Percentiles rank a stretch among this genome's conserved stretches.
These are phyloP conservation scores for Yasuhikotakia modesta DNA, from an alignment of 2,797 vertebrate genomes.

Conservation along the genomic window DNA sequence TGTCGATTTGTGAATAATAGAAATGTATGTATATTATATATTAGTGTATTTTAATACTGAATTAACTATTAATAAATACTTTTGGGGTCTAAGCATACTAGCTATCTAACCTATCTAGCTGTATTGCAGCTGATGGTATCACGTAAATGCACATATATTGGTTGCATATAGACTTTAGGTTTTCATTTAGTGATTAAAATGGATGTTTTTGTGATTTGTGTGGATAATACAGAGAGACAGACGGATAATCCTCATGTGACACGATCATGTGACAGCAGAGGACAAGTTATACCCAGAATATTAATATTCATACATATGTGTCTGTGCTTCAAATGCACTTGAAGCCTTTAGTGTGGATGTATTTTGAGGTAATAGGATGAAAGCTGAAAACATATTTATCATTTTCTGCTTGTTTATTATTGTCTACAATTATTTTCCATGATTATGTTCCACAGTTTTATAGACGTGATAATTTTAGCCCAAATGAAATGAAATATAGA, in stretches of 20 bases:
- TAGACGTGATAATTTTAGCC: too few species aligned
- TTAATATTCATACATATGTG: neutral
- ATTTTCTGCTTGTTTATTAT: neutral
- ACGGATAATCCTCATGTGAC: constrained; percentile 69
- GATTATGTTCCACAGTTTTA: too few species aligned
- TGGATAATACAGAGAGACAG: constrained; percentile 54
- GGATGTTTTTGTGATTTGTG: neutral
- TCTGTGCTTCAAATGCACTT: neutral
- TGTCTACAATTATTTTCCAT: too few species aligned
- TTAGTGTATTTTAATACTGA: too few species aligned
- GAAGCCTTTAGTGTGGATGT: too few species aligned
- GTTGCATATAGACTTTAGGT: neutral
- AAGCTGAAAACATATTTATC: neutral
- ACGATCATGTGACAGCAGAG: constrained; percentile 66
- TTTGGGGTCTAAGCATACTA: constrained; percentile 11
- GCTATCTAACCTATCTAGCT: neutral
- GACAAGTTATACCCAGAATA: neutral
- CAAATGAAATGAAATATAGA: neutral
- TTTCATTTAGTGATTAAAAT: neutral
- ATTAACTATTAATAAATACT: too few species aligned
- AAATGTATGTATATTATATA: too few species aligned
- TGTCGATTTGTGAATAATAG: neutral
- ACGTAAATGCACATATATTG: neutral
- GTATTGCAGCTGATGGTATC: neutral
- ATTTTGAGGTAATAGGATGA: too few species aligned